Percentiles rank a stretch among this genome's conserved stretches.
Evolutionary conservation across 2,113 vertebrate species (phyloP).

Genomic region (Tichodroma muraria): DNA sequence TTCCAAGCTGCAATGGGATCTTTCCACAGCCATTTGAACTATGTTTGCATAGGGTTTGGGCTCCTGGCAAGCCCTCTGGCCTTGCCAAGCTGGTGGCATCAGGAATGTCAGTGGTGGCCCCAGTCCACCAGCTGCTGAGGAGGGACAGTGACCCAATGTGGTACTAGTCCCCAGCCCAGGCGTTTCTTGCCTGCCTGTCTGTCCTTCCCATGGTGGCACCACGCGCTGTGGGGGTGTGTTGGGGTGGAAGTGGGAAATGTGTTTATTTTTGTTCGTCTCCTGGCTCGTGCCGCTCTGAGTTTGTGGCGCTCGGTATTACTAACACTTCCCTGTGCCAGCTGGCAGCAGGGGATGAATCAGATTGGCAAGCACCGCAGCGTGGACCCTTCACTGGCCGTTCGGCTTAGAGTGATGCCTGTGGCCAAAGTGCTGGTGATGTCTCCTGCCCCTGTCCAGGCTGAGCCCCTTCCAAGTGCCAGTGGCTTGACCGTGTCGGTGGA

Average conservation of each 20-base stretch:
- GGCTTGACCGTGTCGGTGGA: neutral
- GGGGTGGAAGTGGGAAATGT: conserved; percentile 34
- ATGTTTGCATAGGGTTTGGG: neutral
- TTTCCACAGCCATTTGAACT: neutral
- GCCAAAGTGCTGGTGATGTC: neutral
- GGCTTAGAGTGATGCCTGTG: neutral
- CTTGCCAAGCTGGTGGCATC: neutral
- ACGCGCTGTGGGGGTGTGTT: neutral
- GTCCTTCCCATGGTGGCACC: neutral
- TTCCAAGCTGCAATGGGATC: neutral
- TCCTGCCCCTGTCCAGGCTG: neutral
- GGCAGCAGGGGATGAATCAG: conserved; percentile 38
- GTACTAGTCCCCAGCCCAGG: neutral
- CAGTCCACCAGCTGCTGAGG: neutral
- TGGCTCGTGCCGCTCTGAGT: neutral
- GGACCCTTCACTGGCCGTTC: neutral
- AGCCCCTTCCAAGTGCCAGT: neutral
- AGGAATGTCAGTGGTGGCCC: neutral
- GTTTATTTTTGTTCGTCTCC: conserved; percentile 39
- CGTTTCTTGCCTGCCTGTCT: neutral
- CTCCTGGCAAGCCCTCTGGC: neutral
- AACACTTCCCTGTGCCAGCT: conserved; percentile 23
- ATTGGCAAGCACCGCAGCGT: neutral
- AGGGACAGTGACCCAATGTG: accelerated
- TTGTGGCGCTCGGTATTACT: neutral